phyloP scores from a whole-genome alignment of 2,797 vertebrate species.

The Paguma larvata region DNA sequence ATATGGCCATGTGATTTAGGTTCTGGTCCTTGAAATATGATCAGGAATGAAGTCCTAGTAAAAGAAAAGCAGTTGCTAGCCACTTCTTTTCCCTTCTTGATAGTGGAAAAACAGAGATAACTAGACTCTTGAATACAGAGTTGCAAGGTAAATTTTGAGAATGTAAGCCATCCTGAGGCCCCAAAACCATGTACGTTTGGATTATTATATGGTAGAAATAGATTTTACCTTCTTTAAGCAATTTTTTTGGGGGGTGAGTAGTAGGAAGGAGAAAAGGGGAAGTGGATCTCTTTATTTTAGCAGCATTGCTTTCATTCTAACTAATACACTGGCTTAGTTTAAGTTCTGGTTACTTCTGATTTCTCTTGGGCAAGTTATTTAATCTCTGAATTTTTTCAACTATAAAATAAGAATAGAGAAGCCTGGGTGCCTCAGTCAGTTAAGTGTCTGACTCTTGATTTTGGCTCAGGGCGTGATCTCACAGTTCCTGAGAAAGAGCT shows the following conservation, averaged over 20 bases:
- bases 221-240: neutral
- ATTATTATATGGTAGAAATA: neutral
- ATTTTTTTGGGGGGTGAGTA: neutral
- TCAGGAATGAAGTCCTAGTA: neutral
- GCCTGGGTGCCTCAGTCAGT: too few relatives aligned
- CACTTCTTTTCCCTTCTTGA: neutral
- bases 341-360: neutral
- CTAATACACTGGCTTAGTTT: neutral
- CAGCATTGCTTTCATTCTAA: neutral
- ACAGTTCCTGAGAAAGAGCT: too few relatives aligned
- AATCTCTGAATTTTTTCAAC: constrained; percentile 17
- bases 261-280: neutral
- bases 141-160: neutral
- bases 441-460: too few relatives aligned
- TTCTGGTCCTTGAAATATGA: neutral
- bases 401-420: neutral
- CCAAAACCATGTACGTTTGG: neutral
- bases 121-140: neutral
- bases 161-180: neutral
- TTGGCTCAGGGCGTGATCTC: too few relatives aligned
- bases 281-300: neutral
- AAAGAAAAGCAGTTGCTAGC: neutral
- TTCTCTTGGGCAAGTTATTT: neutral
- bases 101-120: neutral
- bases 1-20: neutral